These are phyloP conservation scores for Neotoxoptera formosana DNA, from an alignment of 1,140 invertebrate species.

Conservation along the genomic window DNA sequence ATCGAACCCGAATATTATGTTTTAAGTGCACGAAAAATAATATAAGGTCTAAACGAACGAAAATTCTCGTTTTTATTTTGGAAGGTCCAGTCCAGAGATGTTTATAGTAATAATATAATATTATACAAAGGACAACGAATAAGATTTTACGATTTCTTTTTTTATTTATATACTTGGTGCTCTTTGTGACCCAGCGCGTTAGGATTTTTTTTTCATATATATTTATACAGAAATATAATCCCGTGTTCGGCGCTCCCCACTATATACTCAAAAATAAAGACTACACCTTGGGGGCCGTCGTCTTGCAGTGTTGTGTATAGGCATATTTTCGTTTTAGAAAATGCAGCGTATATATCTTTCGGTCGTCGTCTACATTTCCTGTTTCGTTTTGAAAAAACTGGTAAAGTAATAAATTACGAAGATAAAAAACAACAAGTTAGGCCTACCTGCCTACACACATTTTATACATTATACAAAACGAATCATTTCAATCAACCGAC, in stretches of 20 bases:
- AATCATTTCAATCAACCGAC: background rate
- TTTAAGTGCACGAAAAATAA: background rate
- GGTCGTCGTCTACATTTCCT: background rate
- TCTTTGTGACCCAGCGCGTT: background rate
- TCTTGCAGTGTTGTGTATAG: background rate
- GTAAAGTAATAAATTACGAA: conserved; percentile 27
- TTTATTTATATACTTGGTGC: background rate
- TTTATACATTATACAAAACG: background rate
- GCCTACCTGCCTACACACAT: background rate
- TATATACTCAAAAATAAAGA: conserved; percentile 28
- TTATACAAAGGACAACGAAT: conserved; percentile 2
- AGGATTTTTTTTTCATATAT: background rate
- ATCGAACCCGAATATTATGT: background rate
- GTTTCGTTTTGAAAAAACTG: conserved; percentile 12
- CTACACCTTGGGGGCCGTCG: background rate
- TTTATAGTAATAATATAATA: background rate
- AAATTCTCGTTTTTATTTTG: background rate
- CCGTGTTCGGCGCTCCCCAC: background rate
- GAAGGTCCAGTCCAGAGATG: background rate
- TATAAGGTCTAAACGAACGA: background rate
- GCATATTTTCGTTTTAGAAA: conserved; percentile 3
- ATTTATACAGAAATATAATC: background rate
- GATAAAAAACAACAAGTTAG: conserved; percentile 23
- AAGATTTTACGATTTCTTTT: conserved; percentile 18
- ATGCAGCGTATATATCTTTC: conserved; percentile 25